These are phyloP conservation scores for Cheilosia soror DNA, from an alignment of 2,888 invertebrate species.

Conservation along the genomic window DNA sequence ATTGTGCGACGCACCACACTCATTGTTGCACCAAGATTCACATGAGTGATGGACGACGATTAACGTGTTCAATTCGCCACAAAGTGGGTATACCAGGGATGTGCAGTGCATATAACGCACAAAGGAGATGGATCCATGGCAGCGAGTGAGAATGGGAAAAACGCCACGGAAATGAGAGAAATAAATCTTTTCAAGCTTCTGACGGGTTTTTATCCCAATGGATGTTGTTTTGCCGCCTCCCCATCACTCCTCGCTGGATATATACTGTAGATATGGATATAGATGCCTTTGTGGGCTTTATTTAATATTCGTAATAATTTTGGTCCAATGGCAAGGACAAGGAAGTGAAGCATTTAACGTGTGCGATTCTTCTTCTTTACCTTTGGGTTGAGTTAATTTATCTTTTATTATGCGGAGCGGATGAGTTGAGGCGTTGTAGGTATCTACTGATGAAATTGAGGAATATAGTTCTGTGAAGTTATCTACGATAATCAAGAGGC, in stretches of 20 bases:
- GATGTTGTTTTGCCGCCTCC: slow-evolving; percentile 6
- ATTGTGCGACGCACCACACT: slow-evolving; percentile 59
- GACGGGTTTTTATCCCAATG: slow-evolving; percentile 48
- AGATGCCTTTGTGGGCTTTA: slow-evolving; percentile 41
- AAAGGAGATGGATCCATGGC: slow-evolving; percentile 54
- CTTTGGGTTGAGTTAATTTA: slow-evolving; percentile 37
- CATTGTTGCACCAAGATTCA: slow-evolving; percentile 66
- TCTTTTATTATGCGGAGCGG: slow-evolving; percentile 14
- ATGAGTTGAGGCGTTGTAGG: not conserved
- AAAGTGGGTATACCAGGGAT: slow-evolving; percentile 48
- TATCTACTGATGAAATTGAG: too few relatives aligned
- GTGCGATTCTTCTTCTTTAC: slow-evolving; percentile 43
- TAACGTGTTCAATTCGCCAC: slow-evolving; percentile 73
- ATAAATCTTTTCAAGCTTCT: slow-evolving; percentile 74
- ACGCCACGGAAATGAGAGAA: slow-evolving; percentile 75
- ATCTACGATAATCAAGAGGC: too few relatives aligned
- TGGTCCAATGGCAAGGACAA: slow-evolving; percentile 58
- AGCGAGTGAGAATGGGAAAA: slow-evolving; percentile 51
- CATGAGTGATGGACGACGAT: slow-evolving; percentile 73
- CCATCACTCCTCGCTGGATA: not conserved
- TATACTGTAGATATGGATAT: not conserved
- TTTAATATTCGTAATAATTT: slow-evolving; percentile 71
- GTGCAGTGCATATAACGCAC: slow-evolving; percentile 48
- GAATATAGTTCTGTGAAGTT: too few relatives aligned
- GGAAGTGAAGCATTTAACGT: slow-evolving; percentile 64